A percentile compares a stretch with the other conserved stretches of the same genome.
phyloP scores from a whole-genome alignment of 2,113 vertebrate genomes.

The Sakesphorus luctuosus region DNA sequence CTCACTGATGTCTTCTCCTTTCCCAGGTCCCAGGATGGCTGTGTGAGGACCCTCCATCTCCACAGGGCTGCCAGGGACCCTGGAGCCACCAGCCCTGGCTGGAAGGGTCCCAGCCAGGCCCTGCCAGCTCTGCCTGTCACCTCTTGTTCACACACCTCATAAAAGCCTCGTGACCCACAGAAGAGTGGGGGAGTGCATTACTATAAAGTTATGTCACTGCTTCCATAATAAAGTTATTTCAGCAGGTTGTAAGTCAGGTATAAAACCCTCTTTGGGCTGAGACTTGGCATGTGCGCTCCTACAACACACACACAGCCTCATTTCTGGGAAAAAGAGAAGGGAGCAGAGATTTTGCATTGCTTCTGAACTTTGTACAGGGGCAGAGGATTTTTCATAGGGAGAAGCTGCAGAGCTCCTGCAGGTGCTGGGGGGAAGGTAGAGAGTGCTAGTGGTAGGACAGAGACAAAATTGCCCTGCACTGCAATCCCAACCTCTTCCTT shows the following conservation, averaged over 20 bases:
- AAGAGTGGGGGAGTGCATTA: background rate
- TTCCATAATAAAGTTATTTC: conserved; percentile 12
- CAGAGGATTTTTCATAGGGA: background rate
- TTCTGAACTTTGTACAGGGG: background rate
- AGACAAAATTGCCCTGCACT: background rate
- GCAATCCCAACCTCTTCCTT: background rate
- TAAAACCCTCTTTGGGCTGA: background rate
- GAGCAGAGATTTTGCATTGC: background rate
- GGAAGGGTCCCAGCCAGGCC: background rate
- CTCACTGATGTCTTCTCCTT: background rate
- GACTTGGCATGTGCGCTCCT: background rate
- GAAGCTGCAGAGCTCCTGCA: background rate
- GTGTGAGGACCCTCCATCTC: background rate
- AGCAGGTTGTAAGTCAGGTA: background rate
- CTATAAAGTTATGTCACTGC: conserved; percentile 20
- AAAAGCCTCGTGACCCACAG: background rate
- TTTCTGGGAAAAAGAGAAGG: background rate
- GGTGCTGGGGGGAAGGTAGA: background rate
- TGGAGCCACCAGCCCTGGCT: rapidly evolving
- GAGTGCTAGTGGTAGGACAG: background rate
- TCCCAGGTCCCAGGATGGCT: background rate
- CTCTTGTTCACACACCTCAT: background rate
- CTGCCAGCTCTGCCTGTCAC: background rate
- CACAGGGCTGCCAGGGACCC: background rate
- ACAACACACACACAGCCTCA: background rate